These are phyloP conservation scores for Perodicticus potto DNA, from an alignment of 2,797 vertebrate genomes.

Conservation along the genomic window DNA sequence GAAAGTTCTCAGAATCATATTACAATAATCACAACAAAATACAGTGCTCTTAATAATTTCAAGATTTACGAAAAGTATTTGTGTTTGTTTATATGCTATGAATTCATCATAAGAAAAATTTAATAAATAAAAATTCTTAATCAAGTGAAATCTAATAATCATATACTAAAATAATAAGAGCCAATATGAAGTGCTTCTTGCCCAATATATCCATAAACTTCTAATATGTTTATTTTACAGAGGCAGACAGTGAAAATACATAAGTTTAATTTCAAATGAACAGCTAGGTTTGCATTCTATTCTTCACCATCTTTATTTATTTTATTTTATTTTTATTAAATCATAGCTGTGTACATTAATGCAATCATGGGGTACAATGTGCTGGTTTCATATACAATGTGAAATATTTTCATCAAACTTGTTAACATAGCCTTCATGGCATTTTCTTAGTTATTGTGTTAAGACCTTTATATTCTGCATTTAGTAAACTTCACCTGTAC, in stretches of 20 bases:
- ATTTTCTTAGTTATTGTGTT: no score
- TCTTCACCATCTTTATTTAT: background rate
- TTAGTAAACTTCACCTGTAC: no score
- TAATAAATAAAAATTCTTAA: constrained; percentile 12
- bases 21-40: constrained; percentile 3
- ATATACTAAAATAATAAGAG: background rate
- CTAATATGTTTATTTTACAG: background rate
- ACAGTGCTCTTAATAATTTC: background rate
- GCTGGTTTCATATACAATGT: no score
- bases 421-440: no score
- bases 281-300: background rate
- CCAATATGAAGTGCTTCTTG: constrained; percentile 4
- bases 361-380: no score
- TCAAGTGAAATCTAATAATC: background rate
- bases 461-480: no score
- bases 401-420: no score
- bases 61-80: background rate
- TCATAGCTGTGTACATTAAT: no score
- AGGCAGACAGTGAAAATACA: background rate
- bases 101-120: background rate
- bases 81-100: background rate
- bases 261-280: constrained; percentile 4
- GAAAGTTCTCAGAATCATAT: background rate
- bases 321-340: no score
- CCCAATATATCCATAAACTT: background rate